These are phyloP conservation scores for Drosophila nigricruria DNA, from an alignment of 2,888 invertebrate species.

Conservation along the genomic window DNA sequence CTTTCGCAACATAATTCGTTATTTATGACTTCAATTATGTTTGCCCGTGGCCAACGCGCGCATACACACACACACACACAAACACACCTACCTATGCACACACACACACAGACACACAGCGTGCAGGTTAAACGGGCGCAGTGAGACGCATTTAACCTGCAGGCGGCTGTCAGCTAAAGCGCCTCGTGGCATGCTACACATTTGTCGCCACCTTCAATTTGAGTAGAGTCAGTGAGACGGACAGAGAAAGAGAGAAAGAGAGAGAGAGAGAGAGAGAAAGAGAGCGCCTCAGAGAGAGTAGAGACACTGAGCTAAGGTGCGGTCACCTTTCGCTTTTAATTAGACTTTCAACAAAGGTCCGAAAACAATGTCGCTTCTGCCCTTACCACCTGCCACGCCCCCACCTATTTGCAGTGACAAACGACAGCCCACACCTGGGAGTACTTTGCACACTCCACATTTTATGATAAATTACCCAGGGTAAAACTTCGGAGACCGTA, in stretches of 20 bases:
- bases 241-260: neutral
- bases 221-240: neutral
- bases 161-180: constrained; percentile 42
- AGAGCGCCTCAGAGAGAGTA: neutral
- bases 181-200: constrained; percentile 59
- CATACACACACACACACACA: constrained; percentile 15
- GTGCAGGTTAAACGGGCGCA: constrained; percentile 70
- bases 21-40: constrained; percentile 82
- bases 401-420: neutral
- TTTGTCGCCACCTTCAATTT: constrained; percentile 63
- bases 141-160: constrained; percentile 64
- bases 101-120: constrained; percentile 17
- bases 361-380: constrained; percentile 17
- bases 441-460: constrained; percentile 35
- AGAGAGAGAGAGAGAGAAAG: neutral
- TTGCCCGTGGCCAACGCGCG: constrained; percentile 62
- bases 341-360: constrained; percentile 56
- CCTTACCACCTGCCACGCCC: neutral
- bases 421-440: constrained; percentile 33
- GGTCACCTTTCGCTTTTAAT: constrained; percentile 67
- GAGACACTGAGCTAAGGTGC: constrained; percentile 40
- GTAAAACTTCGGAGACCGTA: constrained; percentile 2
- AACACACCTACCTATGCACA: constrained; percentile 31
- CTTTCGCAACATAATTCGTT: constrained; percentile 80
- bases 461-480: constrained; percentile 55